Conservation (phyloP, 2,888 invertebrate species). For the Dasypogon diadema region DNA sequence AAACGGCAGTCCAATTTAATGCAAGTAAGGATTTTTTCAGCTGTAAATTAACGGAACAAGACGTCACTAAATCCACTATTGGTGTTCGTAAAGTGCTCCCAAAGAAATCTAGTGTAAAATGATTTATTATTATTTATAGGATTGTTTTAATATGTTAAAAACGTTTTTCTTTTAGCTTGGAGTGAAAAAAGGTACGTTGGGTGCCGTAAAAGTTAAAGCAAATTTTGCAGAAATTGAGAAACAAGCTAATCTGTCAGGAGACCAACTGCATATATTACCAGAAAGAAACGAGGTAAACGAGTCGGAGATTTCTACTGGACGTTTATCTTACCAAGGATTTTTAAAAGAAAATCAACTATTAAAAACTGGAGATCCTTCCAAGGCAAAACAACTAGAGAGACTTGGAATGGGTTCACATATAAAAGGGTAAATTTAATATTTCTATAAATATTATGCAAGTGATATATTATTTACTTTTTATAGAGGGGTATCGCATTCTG, state of each 20-base stretch:
- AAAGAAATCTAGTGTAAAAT: slow-evolving; percentile 77
- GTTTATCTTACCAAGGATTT: too few relatives aligned
- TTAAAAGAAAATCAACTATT: too few relatives aligned
- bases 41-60: slow-evolving; percentile 5
- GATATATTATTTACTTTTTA: slow-evolving; percentile 55
- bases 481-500: slow-evolving; percentile 85
- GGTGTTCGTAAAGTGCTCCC: slow-evolving; percentile 77
- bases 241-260: slow-evolving; percentile 87
- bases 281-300: slow-evolving; percentile 69
- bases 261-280: slow-evolving; percentile 71
- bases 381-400: slow-evolving; percentile 89
- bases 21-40: too few relatives aligned
- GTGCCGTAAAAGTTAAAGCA: slow-evolving; percentile 93
- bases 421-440: slow-evolving; percentile 59
- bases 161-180: slow-evolving; percentile 75
- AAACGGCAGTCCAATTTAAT: too few relatives aligned
- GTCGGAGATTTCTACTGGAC: too few relatives aligned
- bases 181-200: slow-evolving; percentile 88
- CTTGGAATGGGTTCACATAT: slow-evolving; percentile 88
- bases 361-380: slow-evolving; percentile 84
- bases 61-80: slow-evolving; percentile 77
- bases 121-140: slow-evolving; percentile 37
- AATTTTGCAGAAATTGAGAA: slow-evolving; percentile 96
- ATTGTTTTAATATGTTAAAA: slow-evolving; percentile 14
- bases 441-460: slow-evolving; percentile 53